Percentiles rank a stretch among this genome's conserved stretches.
Evolutionary conservation across 2,113 vertebrate species (phyloP).

Genomic region (Vombatus ursinus): DNA sequence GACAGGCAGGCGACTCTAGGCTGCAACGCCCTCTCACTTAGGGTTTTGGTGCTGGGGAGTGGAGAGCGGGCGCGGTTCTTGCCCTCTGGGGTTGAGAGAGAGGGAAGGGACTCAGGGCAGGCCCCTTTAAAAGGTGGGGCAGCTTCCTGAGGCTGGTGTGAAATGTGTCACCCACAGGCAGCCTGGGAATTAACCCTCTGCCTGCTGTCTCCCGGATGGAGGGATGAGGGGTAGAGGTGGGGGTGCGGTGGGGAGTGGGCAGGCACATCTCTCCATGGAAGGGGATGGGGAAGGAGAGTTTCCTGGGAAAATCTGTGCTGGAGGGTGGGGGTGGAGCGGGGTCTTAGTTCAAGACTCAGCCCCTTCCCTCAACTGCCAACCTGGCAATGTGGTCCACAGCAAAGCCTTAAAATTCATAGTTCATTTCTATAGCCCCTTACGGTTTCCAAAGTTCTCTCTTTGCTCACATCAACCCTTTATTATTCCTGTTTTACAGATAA

Average conservation of each 20-base stretch:
- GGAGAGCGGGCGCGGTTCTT: not conserved
- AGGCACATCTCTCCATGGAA: not conserved
- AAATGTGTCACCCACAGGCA: not conserved
- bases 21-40: not conserved
- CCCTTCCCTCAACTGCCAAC: not conserved
- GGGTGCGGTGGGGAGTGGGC: not conserved
- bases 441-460: not conserved
- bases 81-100: not conserved
- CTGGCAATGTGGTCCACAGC: not conserved
- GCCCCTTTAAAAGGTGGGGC: not conserved
- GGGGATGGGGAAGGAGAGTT: fast-evolving
- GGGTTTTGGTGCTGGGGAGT: not conserved
- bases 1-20: not conserved
- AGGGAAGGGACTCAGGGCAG: not conserved
- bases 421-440: not conserved
- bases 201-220: not conserved
- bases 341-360: not conserved
- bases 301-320: not conserved
- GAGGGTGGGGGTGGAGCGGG: no score
- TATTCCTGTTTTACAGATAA: not conserved
- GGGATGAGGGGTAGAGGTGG: not conserved
- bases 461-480: not conserved
- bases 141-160: not conserved
- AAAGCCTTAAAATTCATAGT: not conserved
- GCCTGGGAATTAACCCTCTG: not conserved